phyloP scores from a whole-genome alignment of 1,140 invertebrate genomes.

The Bombyx mandarina region DNA sequence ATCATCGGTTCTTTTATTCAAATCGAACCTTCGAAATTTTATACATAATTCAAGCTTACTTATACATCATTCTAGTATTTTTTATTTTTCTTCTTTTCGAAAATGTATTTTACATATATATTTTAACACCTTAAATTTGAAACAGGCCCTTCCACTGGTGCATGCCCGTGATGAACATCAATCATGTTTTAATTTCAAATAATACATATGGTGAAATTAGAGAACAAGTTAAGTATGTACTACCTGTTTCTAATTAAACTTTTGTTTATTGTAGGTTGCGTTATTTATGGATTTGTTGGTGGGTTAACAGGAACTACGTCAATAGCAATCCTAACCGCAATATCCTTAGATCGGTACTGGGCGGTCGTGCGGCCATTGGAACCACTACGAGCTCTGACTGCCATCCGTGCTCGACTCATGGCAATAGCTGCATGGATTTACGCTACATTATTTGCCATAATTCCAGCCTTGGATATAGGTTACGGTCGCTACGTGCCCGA shows the following conservation, averaged over 20 bases:
- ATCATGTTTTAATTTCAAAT: too few relatives aligned
- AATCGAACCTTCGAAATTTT: too few relatives aligned
- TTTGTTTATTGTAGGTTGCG: constrained; percentile 73
- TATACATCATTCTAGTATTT: too few relatives aligned
- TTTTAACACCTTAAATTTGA: too few relatives aligned
- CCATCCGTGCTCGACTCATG: constrained; percentile 73
- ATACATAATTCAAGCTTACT: too few relatives aligned
- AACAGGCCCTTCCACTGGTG: too few relatives aligned
- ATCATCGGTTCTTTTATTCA: too few relatives aligned
- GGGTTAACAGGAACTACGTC: constrained; percentile 80
- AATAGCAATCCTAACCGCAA: constrained; percentile 79
- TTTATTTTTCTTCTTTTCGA: too few relatives aligned
- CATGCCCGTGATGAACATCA: too few relatives aligned
- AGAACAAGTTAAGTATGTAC: too few relatives aligned
- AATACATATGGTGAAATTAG: too few relatives aligned
- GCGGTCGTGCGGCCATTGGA: constrained; percentile 82
- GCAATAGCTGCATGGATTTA: constrained; percentile 81
- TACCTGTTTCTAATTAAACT: not conserved
- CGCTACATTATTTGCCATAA: constrained; percentile 75
- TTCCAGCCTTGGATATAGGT: constrained; percentile 78
- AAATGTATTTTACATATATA: too few relatives aligned
- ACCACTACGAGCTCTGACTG: constrained; percentile 73
- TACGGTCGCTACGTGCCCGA: constrained; percentile 83
- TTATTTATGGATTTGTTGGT: constrained; percentile 80
- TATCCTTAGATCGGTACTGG: constrained; percentile 80